These are phyloP conservation scores for Falco naumanni DNA, from an alignment of 2,797 vertebrate genomes.

Conservation along the genomic window DNA sequence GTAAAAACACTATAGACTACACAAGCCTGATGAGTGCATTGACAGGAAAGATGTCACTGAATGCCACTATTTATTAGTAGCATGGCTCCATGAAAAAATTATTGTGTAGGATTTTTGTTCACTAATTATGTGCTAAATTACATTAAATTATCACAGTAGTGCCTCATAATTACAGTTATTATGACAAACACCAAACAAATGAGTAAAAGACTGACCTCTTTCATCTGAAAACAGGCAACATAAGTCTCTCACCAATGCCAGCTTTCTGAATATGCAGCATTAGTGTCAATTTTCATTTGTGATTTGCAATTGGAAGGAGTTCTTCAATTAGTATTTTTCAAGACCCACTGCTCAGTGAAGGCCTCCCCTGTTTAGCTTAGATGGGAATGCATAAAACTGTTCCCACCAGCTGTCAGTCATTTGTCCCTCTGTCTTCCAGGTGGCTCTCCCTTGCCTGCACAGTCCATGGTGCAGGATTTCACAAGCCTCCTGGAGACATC, in stretches of 20 bases:
- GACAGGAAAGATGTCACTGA: slow-evolving; percentile 38
- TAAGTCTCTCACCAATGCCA: slow-evolving; percentile 39
- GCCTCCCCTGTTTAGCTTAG: neutral
- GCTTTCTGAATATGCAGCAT: slow-evolving; percentile 32
- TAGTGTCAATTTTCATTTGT: slow-evolving; percentile 39
- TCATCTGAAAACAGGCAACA: slow-evolving; percentile 46
- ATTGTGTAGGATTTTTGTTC: slow-evolving; percentile 49
- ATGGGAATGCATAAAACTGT: neutral
- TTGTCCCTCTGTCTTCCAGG: neutral
- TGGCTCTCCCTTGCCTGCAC: neutral
- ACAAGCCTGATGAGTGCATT: neutral
- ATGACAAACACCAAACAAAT: slow-evolving; percentile 61
- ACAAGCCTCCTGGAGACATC: neutral
- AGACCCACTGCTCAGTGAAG: neutral
- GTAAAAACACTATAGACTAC: neutral
- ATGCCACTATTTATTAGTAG: slow-evolving; percentile 27
- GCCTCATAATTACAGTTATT: slow-evolving; percentile 69
- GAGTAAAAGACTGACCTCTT: slow-evolving; percentile 56
- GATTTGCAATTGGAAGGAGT: slow-evolving; percentile 17
- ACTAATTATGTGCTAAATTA: slow-evolving; percentile 62
- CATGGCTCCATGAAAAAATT: slow-evolving; percentile 14
- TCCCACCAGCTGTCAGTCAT: neutral
- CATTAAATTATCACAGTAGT: slow-evolving; percentile 65
- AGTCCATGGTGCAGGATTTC: neutral
- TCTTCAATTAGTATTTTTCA: slow-evolving; percentile 25